These are phyloP conservation scores for Choristoneura fumiferana DNA, from an alignment of 1,140 invertebrate species.

Conservation along the genomic window DNA sequence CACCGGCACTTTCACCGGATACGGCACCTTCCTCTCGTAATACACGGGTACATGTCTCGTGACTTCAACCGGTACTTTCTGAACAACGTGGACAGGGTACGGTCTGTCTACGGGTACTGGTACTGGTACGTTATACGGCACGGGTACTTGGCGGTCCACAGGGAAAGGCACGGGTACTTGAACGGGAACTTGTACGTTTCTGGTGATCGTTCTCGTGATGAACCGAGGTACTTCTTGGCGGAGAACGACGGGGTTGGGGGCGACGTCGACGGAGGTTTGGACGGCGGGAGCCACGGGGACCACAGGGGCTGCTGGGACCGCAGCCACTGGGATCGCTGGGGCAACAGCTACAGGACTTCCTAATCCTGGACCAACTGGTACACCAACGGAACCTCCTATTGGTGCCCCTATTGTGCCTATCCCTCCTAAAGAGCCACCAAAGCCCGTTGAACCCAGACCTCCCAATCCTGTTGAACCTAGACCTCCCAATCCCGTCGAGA, in stretches of 20 bases:
- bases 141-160: slow-evolving; percentile 47
- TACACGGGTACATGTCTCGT: slow-evolving; percentile 81
- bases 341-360: slow-evolving; percentile 40
- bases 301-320: slow-evolving; percentile 44
- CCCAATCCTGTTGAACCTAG: slow-evolving; percentile 15
- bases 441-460: slow-evolving; percentile 25
- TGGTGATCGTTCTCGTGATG: slow-evolving; percentile 77
- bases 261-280: slow-evolving; percentile 77
- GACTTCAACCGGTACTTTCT: slow-evolving; percentile 71
- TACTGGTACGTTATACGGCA: slow-evolving; percentile 30
- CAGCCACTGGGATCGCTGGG: slow-evolving; percentile 54
- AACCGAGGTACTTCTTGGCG: slow-evolving; percentile 79
- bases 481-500: slow-evolving; percentile 27
- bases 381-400: not conserved
- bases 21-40: slow-evolving; percentile 64
- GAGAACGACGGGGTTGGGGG: slow-evolving; percentile 80
- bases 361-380: slow-evolving; percentile 9
- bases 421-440: not conserved
- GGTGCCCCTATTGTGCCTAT: not conserved
- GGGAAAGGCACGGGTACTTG: slow-evolving; percentile 66
- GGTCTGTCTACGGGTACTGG: slow-evolving; percentile 62
- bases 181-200: slow-evolving; percentile 79
- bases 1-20: slow-evolving; percentile 62
- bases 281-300: slow-evolving; percentile 65
- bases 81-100: slow-evolving; percentile 51